Base-by-base conservation (phyloP, 1,140 invertebrate genomes). In the Bathynomus jamesi region DNA sequence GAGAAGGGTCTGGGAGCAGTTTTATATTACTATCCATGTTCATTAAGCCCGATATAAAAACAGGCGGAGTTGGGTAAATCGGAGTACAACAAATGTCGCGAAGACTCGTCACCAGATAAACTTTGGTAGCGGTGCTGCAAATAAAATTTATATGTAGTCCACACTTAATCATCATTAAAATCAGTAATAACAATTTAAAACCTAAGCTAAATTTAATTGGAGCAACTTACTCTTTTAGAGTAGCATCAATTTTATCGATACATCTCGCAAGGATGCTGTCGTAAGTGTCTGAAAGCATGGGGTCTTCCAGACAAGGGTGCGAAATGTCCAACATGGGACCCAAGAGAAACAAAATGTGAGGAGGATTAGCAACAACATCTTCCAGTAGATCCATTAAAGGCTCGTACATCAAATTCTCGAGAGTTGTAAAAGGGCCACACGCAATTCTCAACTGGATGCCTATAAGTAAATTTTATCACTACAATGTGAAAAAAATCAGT, bases 261-360 rank as follows among this genome's bases (percentile, higher is more conserved):
- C 90, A 82, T 78, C 86, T 86, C 60, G 89, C 85, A 79, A 93
- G 93, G 70, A 89, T 86, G 3, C 87, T 84, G 64, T 90, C 87
- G 81, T 86, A 91, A 0, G 89, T 87, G 73, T 88, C 86, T 0
- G 82, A 82, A 1, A 81, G 67, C 3, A 83, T 82, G 66, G 84
- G 83, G 67, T 87, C 85, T 53, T 84, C 82, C 28, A 92, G 81
- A 28, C 86, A 82, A 0, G 84, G 81, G 81, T 92, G 88, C 67
- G 85, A 87, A 7, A 83, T 82, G 78, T 95, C 92, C 31, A 95
- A 78, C 78, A 96, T 93, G 4, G 94, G 93, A 0, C 94, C 94
- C 5, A 90, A 85, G 64, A 96, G 82, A 75, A 96, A 85, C 30
- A 92, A 85, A 4, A 95, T 82, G 80, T 96, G 87, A 2, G 94